Conservation (phyloP, 2,797 vertebrate species). For the Poliocrania exsul region DNA sequence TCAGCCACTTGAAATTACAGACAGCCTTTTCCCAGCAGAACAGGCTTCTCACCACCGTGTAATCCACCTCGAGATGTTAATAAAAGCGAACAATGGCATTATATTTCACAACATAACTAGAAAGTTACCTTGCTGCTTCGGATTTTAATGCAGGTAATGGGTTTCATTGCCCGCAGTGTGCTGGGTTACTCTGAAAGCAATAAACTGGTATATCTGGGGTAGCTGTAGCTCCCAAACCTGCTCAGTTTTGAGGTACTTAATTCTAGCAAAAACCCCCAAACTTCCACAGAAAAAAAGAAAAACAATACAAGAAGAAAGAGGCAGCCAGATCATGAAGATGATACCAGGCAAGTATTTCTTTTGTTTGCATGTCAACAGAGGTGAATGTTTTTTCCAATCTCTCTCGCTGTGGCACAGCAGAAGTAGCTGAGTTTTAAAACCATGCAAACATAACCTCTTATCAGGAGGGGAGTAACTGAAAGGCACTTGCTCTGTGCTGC, state of each 20-base stretch:
- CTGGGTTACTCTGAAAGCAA: not conserved
- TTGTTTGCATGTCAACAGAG: not conserved
- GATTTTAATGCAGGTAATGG: conserved; percentile 23
- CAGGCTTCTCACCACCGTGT: not conserved
- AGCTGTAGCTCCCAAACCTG: not conserved
- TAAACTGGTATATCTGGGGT: not conserved
- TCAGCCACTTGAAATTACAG: conserved; percentile 26
- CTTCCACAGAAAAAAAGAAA: not conserved
- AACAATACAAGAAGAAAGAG: not conserved
- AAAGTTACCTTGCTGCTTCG: conserved; percentile 28
- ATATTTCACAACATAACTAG: conserved; percentile 30
- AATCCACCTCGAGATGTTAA: conserved; percentile 12
- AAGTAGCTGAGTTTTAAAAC: not conserved
- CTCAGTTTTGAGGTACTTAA: not conserved
- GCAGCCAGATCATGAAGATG: not conserved
- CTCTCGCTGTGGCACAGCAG: not conserved
- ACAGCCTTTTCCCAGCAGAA: conserved; percentile 14
- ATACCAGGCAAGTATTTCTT: not conserved
- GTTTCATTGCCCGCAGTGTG: not conserved
- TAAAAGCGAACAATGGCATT: conserved; percentile 9
- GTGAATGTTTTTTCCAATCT: not conserved
- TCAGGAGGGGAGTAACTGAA: not conserved
- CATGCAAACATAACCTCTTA: not conserved
- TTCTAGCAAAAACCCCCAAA: not conserved
- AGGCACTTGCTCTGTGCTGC: not conserved